These are phyloP conservation scores for Oxytorus armatus DNA, from an alignment of 2,888 invertebrate species.

Conservation along the genomic window DNA sequence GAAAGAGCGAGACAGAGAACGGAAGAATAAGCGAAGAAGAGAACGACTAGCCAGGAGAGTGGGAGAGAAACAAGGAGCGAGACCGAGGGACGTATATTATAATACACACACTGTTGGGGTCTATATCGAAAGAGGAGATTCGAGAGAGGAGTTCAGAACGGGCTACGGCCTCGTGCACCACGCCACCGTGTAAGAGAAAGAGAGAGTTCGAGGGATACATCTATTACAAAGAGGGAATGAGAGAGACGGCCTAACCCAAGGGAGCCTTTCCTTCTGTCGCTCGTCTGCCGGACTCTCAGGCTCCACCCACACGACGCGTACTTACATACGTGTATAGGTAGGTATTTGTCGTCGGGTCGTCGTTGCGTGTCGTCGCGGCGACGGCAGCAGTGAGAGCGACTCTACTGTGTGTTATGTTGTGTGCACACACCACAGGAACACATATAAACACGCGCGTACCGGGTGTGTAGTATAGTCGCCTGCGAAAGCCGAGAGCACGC, in stretches of 20 bases:
- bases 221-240: constrained; percentile 29
- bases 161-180: constrained; percentile 64
- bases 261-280: constrained; percentile 75
- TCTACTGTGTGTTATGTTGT: too few relatives aligned
- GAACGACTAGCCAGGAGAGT: neutral
- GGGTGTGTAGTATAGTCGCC: constrained; percentile 33
- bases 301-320: constrained; percentile 78
- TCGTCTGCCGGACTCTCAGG: constrained; percentile 69
- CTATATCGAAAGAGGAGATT: constrained; percentile 56
- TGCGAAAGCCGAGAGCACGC: constrained; percentile 72
- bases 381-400: constrained; percentile 50
- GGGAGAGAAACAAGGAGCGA: constrained; percentile 48
- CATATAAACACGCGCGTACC: constrained; percentile 2
- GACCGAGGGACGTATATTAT: constrained; percentile 45
- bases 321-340: constrained; percentile 39
- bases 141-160: constrained; percentile 60
- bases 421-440: constrained; percentile 1
- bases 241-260: constrained; percentile 63
- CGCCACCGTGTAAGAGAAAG: constrained; percentile 26
- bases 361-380: constrained; percentile 67
- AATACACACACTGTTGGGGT: constrained; percentile 49
- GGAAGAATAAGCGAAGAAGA: constrained; percentile 32
- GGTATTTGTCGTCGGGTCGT: constrained; percentile 60
- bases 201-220: neutral
- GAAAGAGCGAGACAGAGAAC: constrained; percentile 28